Base-by-base conservation (phyloP, 2,888 invertebrate species). In the Tetanocera ferruginea region DNA sequence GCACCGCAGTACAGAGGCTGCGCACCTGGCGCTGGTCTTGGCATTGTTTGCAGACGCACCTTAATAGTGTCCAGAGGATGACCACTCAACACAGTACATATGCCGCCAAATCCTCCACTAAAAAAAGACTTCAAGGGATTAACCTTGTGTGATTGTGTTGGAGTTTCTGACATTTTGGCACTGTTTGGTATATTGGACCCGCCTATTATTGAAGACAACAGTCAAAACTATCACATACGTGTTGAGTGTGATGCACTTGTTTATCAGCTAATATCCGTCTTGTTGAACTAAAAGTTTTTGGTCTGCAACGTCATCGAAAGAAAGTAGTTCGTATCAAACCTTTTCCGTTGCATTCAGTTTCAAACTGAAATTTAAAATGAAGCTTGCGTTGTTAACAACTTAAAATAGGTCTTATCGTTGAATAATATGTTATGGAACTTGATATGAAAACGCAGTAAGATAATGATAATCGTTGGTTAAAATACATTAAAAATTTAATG, bases 21-120 rank as follows among this genome's bases (percentile, higher is more conserved):
- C 88, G 95, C 92, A 5, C 98, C 98, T 3, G 95, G 92, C 80
- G 92, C 91, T 5, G 96, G 95, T 71, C 93, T 88, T 0, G 98
- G 95, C 96, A 98, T 98, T 37, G 99, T 99, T 92, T 99, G 99
- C 77, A 99, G 91, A 83, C 98, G 93, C 8, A 99, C 98, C 93
- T 96, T 96, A 79, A 96, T 95, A 2, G 99, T 99, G 89, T 99
- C 99, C 89, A 99, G 93, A 1, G 99, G 99, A 91, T 99, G 99
- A 8, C 99, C 99, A 5, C 96, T 94, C 67, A 97, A 89, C 60
- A 99, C 98, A 60, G 97, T 96, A 86, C 98, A 99, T 80, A 98
- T 93, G 81, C 99, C 99, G 67, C 98, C 98, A 89, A 98, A 96
- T 76, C 98, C 98, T 75, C 99, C 99, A 86, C 98, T 96, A 43